Percentiles rank a stretch among this genome's conserved stretches.
Conservation (phyloP, 2,113 vertebrate species). For the Uropsilus gracilis region DNA sequence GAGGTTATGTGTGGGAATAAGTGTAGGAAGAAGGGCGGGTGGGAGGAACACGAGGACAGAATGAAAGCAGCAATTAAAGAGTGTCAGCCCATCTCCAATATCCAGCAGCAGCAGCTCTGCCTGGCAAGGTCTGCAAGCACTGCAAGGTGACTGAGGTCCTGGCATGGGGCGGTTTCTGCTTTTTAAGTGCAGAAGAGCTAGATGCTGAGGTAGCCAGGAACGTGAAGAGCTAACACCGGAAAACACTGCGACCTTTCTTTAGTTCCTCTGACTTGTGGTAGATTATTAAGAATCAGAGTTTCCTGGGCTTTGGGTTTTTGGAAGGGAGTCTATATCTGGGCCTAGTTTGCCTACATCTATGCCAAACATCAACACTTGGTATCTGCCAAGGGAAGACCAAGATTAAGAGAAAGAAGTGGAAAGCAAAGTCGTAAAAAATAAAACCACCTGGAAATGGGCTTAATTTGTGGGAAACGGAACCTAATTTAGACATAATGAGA, state of each 20-base stretch:
- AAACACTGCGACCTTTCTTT: not conserved
- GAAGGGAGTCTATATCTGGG: not conserved
- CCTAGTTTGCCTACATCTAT: not conserved
- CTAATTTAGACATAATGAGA: conserved; percentile 47
- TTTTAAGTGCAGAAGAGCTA: not conserved
- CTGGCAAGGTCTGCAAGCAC: not conserved
- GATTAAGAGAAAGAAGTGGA: not conserved
- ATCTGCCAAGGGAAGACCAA: not conserved
- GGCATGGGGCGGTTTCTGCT: not conserved
- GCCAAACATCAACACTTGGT: not conserved
- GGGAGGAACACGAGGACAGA: not conserved
- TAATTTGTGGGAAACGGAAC: conserved; percentile 26
- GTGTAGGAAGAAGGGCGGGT: not conserved
- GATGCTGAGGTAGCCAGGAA: not conserved
- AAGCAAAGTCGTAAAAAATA: not conserved
- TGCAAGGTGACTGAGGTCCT: not conserved
- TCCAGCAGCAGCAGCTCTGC: not conserved
- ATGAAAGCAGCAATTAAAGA: not conserved
- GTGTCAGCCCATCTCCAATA: not conserved
- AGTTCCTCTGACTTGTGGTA: not conserved
- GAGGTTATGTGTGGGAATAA: not conserved
- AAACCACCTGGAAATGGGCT: not conserved
- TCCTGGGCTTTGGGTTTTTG: conserved; percentile 2
- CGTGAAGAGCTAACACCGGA: not conserved
- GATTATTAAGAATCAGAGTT: not conserved